phyloP scores from a whole-genome alignment of 2,113 vertebrate species.

The Silurus asotus region DNA sequence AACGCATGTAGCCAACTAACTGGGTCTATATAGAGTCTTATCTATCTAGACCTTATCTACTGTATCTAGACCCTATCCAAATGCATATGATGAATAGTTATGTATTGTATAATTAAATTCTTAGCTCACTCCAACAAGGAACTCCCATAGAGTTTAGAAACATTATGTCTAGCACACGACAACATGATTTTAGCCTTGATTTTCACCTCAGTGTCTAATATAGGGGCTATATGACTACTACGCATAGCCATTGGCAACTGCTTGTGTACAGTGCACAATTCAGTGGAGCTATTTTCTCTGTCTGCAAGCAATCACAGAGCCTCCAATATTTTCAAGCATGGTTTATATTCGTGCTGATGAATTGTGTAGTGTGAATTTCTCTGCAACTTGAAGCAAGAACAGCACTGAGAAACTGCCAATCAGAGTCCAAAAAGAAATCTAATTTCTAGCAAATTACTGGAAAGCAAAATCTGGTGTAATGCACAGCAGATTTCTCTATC shows the following conservation, averaged over 20 bases:
- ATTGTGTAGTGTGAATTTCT: not conserved
- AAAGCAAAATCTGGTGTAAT: not conserved
- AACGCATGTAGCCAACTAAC: not conserved
- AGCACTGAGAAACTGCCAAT: not conserved
- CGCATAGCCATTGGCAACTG: not conserved
- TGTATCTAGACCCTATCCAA: not conserved
- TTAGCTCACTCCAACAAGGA: not conserved
- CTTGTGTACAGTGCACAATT: not conserved
- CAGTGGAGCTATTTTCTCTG: not conserved
- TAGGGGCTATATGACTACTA: not conserved
- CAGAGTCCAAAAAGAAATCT: not conserved
- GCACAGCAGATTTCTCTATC: not conserved
- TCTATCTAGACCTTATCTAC: too few species aligned
- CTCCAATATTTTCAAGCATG: not conserved
- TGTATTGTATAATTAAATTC: not conserved
- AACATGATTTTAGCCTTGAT: not conserved
- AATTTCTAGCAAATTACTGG: not conserved
- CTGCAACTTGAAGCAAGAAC: not conserved
- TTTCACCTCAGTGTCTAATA: not conserved
- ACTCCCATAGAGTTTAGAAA: not conserved
- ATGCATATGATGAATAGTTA: not conserved
- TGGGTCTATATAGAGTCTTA: not conserved
- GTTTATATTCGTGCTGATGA: not conserved
- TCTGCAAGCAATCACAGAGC: not conserved
- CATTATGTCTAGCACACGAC: not conserved